These are phyloP conservation scores for Pseudolycoriella hygida DNA, from an alignment of 2,888 invertebrate genomes.

Conservation along the genomic window DNA sequence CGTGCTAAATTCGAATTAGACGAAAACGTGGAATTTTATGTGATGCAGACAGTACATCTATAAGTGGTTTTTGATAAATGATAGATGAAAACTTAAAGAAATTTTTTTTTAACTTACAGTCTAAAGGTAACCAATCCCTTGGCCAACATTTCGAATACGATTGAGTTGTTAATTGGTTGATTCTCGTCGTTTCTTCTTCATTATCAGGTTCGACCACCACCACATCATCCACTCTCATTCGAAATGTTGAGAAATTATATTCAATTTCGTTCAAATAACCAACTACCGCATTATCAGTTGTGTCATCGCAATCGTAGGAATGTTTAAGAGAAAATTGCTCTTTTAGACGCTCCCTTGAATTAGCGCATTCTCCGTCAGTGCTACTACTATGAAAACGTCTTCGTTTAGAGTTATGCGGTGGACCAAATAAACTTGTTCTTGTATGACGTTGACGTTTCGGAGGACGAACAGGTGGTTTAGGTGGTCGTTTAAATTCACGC, in stretches of 20 bases:
- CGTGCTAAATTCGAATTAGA: too few species aligned
- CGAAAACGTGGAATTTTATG: too few species aligned
- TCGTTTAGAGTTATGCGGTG: conserved; percentile 16
- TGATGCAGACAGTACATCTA: too few species aligned
- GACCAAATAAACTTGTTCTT: conserved; percentile 18
- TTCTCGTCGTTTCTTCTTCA: conserved; percentile 3
- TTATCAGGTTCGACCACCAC: not conserved
- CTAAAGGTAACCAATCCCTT: conserved; percentile 64
- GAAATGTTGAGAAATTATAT: conserved; percentile 26
- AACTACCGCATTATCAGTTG: conserved; percentile 5
- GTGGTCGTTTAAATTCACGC: conserved; percentile 21
- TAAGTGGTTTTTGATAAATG: too few species aligned
- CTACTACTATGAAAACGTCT: not conserved
- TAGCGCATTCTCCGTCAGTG: not conserved
- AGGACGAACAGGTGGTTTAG: conserved; percentile 24
- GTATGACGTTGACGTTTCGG: conserved; percentile 25
- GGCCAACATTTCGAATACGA: conserved; percentile 64
- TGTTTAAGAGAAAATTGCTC: not conserved
- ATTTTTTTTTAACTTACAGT: too few species aligned
- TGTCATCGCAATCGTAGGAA: conserved; percentile 15
- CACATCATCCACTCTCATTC: conserved; percentile 11
- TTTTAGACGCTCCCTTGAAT: not conserved
- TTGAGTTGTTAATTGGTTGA: conserved; percentile 13
- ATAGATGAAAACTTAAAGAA: too few species aligned
- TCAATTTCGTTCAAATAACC: conserved; percentile 20